Conservation (phyloP, 2,797 vertebrate species). For the Staurois parvus region DNA sequence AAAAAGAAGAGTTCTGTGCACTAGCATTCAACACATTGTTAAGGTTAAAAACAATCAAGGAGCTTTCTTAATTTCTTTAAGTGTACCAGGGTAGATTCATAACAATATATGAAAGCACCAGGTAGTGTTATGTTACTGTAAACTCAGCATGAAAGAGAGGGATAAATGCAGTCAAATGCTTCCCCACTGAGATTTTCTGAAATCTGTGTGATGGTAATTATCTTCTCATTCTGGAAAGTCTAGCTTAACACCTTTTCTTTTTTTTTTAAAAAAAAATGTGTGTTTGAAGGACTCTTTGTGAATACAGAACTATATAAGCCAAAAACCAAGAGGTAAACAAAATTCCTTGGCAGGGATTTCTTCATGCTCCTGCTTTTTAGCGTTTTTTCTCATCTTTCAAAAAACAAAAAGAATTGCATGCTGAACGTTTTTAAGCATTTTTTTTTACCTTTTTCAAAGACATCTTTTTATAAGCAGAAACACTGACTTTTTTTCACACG, state of each 20-base stretch:
- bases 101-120: conserved; percentile 40
- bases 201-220: conserved; percentile 55
- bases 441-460: conserved; percentile 5
- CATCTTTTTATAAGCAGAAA: neutral
- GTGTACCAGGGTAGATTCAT: conserved; percentile 30
- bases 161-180: conserved; percentile 52
- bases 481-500: neutral
- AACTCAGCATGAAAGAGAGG: conserved; percentile 57
- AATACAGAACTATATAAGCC: conserved; percentile 24
- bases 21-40: conserved; percentile 34
- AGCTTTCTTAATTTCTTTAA: conserved; percentile 53
- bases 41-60: conserved; percentile 57
- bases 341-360: conserved; percentile 7
- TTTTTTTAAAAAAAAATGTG: neutral
- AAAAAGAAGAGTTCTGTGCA: conserved; percentile 46
- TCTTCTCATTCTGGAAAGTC: conserved; percentile 39
- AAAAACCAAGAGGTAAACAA: conserved; percentile 28
- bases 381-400: conserved; percentile 2
- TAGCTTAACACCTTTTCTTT: conserved; percentile 40
- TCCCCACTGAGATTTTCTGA: conserved; percentile 53
- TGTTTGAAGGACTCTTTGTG: conserved; percentile 33
- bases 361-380: conserved; percentile 5
- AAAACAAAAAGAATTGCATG: conserved; percentile 19
- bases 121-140: conserved; percentile 59
- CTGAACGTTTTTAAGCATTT: neutral